These are phyloP conservation scores for Noctua janthe DNA, from an alignment of 2,888 invertebrate genomes.

Conservation along the genomic window DNA sequence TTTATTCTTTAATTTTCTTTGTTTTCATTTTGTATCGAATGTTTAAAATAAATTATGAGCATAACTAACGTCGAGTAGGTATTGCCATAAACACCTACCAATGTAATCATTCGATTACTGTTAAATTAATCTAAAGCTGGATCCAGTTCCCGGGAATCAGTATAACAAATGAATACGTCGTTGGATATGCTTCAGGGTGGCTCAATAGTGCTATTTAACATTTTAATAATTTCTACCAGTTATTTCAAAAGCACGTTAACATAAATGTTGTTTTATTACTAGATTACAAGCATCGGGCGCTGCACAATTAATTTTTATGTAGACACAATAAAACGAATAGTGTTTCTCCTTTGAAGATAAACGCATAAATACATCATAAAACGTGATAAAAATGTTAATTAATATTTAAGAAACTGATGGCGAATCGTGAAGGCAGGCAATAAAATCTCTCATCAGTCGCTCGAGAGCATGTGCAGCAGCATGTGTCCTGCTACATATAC, in stretches of 20 bases:
- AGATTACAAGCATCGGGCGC: constrained; percentile 35
- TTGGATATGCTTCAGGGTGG: constrained; percentile 19
- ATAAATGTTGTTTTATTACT: constrained; percentile 53
- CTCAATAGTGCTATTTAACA: constrained; percentile 22
- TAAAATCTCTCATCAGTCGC: constrained; percentile 82
- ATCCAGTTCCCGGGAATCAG: background rate
- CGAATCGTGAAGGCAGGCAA: constrained; percentile 75
- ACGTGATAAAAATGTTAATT: constrained; percentile 63
- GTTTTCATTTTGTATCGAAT: background rate
- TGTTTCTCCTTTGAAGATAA: constrained; percentile 57
- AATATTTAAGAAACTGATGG: constrained; percentile 68
- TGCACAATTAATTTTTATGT: constrained; percentile 57
- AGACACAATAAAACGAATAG: constrained; percentile 53
- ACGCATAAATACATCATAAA: constrained; percentile 64
- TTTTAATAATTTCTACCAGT: constrained; percentile 34
- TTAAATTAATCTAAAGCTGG: constrained; percentile 13
- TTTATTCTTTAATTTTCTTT: no score
- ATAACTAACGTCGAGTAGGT: background rate
- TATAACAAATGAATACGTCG: background rate
- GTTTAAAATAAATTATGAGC: background rate
- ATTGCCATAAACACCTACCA: background rate
- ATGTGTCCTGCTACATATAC: constrained; percentile 71
- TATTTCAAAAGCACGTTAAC: constrained; percentile 34
- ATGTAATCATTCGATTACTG: background rate
- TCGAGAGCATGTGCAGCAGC: constrained; percentile 74